Base-by-base conservation (phyloP, 2,113 vertebrate species). In the Erinaceus europaeus region DNA sequence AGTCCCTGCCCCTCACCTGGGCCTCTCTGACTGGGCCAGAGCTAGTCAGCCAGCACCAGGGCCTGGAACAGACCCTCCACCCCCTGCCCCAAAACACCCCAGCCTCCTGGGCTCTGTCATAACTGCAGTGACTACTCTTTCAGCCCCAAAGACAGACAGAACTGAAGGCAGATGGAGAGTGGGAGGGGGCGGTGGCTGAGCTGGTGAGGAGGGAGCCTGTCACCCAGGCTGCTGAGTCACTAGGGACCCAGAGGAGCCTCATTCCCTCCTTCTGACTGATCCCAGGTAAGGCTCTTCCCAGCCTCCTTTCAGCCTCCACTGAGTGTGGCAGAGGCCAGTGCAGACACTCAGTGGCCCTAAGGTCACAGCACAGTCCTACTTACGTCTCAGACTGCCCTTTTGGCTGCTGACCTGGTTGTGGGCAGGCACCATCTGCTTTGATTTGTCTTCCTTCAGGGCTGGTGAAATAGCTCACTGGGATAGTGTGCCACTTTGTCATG, bases 221-320 rank as follows among this genome's bases (percentile, higher is more conserved):
- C 2, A 0, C 11, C 42, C 29, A 69, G 25, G 1, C 17, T 32
- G 57, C 9, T 0, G 42, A 27, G 34, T 42, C 52, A 0, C 1
- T 8, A 40, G 68, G 68, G 48, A 18, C 42, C 21, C 36, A 42
- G 36, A 14, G 53, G 4, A 57, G 50, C n/a, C 17, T 48, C 38
- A 13, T 25, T 4, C 9, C 55, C 46, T 83, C 75, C 55, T 29
- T n/a, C 27, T 11, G 57, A 34, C 14, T 29, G 74, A 61, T 27
- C 15, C 55, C 25, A 23, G 27, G 36, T 34, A 9, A 46, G 52
- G 36, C 17, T 65, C 21, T 10, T 34, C 36, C 25, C 3, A 2
- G 14, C 27, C 15, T 64, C 44, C 17, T 46, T 40, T 36, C 44
- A 76, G 2, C 25, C 9, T 34, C 14, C 34, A 11, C 5, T 0